Percentiles rank a stretch among this genome's conserved stretches.
Evolutionary conservation across 30 jellyfish, hydroid and myxozoan genomes (phyloP).

Genomic region (Mastigias papua): DNA sequence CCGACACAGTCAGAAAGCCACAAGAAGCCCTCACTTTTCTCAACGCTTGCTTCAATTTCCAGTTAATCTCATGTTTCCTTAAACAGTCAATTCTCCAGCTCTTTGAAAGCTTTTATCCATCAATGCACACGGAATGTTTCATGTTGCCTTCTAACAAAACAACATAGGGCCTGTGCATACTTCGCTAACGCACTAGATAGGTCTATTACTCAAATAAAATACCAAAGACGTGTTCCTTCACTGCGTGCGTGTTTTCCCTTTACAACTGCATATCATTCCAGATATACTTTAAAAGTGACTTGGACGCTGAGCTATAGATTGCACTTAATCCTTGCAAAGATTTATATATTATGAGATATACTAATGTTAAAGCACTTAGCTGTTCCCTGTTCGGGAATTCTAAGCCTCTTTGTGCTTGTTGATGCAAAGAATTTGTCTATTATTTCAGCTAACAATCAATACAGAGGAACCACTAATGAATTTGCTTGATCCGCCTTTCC

Average conservation of each 20-base stretch:
- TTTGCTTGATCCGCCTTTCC: constrained; percentile 5
- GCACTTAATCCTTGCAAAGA: neutral
- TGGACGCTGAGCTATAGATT: neutral
- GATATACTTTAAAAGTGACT: neutral
- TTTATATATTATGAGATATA: neutral
- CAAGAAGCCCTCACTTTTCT: no score
- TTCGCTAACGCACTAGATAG: no score
- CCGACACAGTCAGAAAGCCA: neutral
- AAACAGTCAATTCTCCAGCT: neutral
- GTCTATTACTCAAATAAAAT: neutral
- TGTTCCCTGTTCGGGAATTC: neutral
- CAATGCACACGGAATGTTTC: no score
- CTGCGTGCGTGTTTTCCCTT: neutral
- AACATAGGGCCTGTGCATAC: no score
- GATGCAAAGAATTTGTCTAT: neutral
- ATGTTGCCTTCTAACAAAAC: no score
- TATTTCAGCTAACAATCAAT: neutral
- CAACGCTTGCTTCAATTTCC: neutral
- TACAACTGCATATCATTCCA: constrained; percentile 4
- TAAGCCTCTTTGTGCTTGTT: neutral
- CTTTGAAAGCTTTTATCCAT: no score
- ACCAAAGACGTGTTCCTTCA: neutral
- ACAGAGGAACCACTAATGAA: neutral
- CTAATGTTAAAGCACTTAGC: constrained; percentile 1
- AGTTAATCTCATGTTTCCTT: neutral